phyloP scores from a whole-genome alignment of 2,797 vertebrate species.

The Poliocrania exsul region DNA sequence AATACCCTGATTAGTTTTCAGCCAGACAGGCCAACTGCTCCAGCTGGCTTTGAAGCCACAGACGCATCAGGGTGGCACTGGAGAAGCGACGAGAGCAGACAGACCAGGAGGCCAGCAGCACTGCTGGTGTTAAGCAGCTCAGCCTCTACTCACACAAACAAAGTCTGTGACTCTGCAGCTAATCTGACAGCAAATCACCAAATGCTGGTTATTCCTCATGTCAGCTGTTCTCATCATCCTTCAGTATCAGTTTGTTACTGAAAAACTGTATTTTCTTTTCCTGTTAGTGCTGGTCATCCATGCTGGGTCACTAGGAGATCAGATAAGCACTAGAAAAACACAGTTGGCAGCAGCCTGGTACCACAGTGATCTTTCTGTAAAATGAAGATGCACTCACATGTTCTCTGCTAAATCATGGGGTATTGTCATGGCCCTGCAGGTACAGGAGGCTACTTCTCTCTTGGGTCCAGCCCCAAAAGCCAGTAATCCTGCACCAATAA shows the following conservation, averaged over 20 bases:
- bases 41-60: background rate
- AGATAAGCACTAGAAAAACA: background rate
- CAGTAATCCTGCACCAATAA: background rate
- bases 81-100: fast-evolving
- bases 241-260: background rate
- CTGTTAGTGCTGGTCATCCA: background rate
- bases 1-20: background rate
- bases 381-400: background rate
- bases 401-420: background rate
- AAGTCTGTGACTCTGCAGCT: background rate
- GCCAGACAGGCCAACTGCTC: background rate
- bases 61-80: fast-evolving
- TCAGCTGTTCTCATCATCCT: background rate
- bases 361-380: background rate
- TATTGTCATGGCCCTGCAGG: fast-evolving
- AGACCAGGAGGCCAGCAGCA: fast-evolving
- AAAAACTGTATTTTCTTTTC: background rate
- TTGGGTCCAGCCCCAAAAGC: background rate
- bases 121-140: background rate
- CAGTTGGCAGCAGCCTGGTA: background rate
- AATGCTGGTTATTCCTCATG: background rate
- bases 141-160: background rate
- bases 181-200: background rate
- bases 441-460: background rate
- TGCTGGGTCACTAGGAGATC: background rate